Conservation (phyloP, 2,113 vertebrate species). For the Shinisaurus crocodilurus region DNA sequence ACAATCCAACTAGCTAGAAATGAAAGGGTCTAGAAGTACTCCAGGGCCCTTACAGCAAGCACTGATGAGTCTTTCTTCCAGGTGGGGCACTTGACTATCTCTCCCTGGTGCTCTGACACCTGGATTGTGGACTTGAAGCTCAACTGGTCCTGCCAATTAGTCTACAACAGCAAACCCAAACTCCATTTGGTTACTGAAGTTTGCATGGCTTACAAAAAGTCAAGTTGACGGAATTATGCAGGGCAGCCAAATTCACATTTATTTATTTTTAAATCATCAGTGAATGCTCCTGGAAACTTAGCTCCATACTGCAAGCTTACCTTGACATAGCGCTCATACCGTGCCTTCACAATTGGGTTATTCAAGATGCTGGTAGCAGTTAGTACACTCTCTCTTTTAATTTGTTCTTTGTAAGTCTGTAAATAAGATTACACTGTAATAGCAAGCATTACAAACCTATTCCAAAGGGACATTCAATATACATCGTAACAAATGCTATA, state of each 20-base stretch:
- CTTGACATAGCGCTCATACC: slow-evolving; percentile 88
- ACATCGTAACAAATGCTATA: background rate
- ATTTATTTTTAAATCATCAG: background rate
- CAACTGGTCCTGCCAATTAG: background rate
- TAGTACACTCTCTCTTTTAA: slow-evolving; percentile 88
- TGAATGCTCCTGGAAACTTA: background rate
- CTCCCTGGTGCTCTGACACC: background rate
- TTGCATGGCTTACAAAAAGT: no score
- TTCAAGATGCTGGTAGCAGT: slow-evolving; percentile 90
- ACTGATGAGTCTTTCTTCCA: background rate
- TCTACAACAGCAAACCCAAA: background rate
- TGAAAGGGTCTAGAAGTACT: background rate
- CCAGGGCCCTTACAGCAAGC: background rate
- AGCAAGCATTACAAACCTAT: background rate
- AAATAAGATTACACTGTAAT: slow-evolving; percentile 47
- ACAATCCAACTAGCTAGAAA: background rate
- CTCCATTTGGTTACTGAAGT: background rate
- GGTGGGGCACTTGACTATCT: background rate
- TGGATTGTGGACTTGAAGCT: background rate
- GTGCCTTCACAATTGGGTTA: slow-evolving; percentile 86
- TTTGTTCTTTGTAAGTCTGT: slow-evolving; percentile 88
- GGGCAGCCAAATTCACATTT: background rate
- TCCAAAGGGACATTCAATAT: background rate
- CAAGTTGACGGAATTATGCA: background rate
- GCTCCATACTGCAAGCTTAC: slow-evolving; percentile 70